phyloP scores from a whole-genome alignment of 1,140 invertebrate species.

The Lanistes nyassanus region DNA sequence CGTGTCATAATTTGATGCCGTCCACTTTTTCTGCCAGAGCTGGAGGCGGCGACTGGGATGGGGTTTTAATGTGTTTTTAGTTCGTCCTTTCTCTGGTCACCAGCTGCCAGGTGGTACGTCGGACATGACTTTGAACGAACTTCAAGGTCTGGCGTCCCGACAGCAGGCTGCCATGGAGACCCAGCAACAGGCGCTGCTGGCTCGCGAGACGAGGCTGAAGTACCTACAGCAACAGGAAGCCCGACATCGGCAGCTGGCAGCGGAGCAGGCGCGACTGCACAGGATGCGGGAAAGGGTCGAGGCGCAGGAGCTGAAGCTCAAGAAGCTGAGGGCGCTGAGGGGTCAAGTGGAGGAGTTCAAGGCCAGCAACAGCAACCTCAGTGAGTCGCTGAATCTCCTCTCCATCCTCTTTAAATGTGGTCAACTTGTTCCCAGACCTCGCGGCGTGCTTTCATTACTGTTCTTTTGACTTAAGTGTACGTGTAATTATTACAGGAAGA shows the following conservation, averaged over 20 bases:
- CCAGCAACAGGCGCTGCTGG: slow-evolving; percentile 88
- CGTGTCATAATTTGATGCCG: too few relatives aligned
- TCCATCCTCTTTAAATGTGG: too few relatives aligned
- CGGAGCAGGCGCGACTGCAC: slow-evolving; percentile 87
- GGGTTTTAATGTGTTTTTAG: too few relatives aligned
- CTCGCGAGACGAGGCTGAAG: slow-evolving; percentile 91
- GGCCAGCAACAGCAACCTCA: slow-evolving; percentile 88
- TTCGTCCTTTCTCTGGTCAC: slow-evolving; percentile 55
- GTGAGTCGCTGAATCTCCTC: slow-evolving; percentile 74
- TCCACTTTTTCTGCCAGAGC: too few relatives aligned
- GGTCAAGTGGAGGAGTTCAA: slow-evolving; percentile 93
- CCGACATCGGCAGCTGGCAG: slow-evolving; percentile 82
- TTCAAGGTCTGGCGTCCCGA: slow-evolving; percentile 93
- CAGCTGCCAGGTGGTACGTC: slow-evolving; percentile 80
- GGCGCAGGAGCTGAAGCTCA: slow-evolving; percentile 91
- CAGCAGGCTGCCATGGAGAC: slow-evolving; percentile 96
- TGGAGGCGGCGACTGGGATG: too few relatives aligned
- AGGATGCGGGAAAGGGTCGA: slow-evolving; percentile 90
- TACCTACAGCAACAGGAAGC: slow-evolving; percentile 94
- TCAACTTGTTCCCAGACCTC: too few relatives aligned
- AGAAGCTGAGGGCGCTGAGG: slow-evolving; percentile 86
- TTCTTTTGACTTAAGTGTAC: too few relatives aligned
- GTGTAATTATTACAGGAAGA: too few relatives aligned
- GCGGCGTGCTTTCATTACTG: too few relatives aligned
- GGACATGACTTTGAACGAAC: slow-evolving; percentile 87